A percentile compares a stretch with the other conserved stretches of the same genome.
Evolutionary conservation across 2,797 vertebrate genomes (phyloP).

Genomic region (Salarias fasciatus): DNA sequence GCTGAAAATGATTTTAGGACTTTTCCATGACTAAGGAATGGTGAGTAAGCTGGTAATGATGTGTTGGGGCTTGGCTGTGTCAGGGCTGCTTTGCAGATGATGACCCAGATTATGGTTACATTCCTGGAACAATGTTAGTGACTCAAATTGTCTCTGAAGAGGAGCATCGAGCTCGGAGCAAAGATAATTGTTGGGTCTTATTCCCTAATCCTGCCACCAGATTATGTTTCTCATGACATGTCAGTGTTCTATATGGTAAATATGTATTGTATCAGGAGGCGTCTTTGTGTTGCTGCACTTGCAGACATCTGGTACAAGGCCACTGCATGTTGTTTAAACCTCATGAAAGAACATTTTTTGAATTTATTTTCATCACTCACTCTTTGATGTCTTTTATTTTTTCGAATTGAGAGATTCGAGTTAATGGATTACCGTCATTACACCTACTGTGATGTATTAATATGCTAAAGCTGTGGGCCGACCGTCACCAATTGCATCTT

Average conservation of each 20-base stretch:
- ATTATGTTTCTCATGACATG: slow-evolving; percentile 58
- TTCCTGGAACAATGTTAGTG: slow-evolving; percentile 53
- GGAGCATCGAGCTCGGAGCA: slow-evolving; percentile 44
- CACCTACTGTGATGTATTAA: too few species aligned
- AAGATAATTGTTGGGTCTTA: slow-evolving; percentile 63
- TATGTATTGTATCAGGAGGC: slow-evolving; percentile 20
- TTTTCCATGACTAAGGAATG: slow-evolving; percentile 64
- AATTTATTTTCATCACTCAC: background rate
- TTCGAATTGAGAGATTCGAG: background rate
- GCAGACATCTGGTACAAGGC: background rate
- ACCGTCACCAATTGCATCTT: too few species aligned
- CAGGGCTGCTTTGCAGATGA: slow-evolving; percentile 24
- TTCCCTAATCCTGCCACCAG: slow-evolving; percentile 54
- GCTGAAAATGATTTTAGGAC: slow-evolving; percentile 38
- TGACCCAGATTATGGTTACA: slow-evolving; percentile 39
- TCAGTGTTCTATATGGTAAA: slow-evolving; percentile 16
- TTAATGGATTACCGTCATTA: too few species aligned
- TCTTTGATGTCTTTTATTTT: slow-evolving; percentile 10
- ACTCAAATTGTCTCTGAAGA: slow-evolving; percentile 46
- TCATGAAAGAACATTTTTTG: too few species aligned
- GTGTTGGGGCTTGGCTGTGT: slow-evolving; percentile 46
- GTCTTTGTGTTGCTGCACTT: background rate
- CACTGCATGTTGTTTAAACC: background rate
- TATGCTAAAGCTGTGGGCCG: too few species aligned
- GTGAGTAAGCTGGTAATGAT: slow-evolving; percentile 56